Percentiles rank a stretch among this genome's conserved stretches.
Evolutionary conservation across 2,888 invertebrate genomes (phyloP).

Genomic region (Ariolimax columbianus): DNA sequence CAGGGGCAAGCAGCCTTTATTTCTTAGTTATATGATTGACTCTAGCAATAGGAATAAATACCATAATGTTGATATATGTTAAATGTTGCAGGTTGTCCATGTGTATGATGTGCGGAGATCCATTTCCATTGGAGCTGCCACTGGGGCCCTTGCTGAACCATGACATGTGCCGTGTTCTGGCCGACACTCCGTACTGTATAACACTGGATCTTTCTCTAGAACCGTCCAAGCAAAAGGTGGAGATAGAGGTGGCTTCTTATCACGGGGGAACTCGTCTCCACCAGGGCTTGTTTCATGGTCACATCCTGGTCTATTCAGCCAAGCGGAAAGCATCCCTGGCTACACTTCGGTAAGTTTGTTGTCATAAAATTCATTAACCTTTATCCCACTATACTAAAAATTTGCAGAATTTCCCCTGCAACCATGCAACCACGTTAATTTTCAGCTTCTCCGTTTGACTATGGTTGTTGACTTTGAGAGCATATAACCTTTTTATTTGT

Average conservation of each 20-base stretch:
- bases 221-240: slow-evolving; percentile 86
- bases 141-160: slow-evolving; percentile 91
- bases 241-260: slow-evolving; percentile 93
- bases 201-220: slow-evolving; percentile 94
- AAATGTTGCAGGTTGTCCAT: slow-evolving; percentile 80
- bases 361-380: too few relatives aligned
- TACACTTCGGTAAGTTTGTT: slow-evolving; percentile 85
- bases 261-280: slow-evolving; percentile 89
- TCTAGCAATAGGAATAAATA: too few relatives aligned
- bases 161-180: slow-evolving; percentile 90
- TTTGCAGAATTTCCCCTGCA: too few relatives aligned
- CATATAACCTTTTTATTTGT: too few relatives aligned
- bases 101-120: slow-evolving; percentile 97
- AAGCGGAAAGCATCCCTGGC: slow-evolving; percentile 96
- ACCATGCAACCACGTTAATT: too few relatives aligned
- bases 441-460: too few relatives aligned
- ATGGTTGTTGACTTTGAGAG: too few relatives aligned
- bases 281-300: slow-evolving; percentile 94
- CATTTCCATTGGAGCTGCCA: slow-evolving; percentile 92
- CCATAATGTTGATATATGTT: too few relatives aligned
- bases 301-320: slow-evolving; percentile 95
- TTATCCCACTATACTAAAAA: too few relatives aligned
- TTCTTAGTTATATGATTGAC: too few relatives aligned
- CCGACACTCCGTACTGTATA: slow-evolving; percentile 87
- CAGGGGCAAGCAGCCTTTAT: too few relatives aligned